These are phyloP conservation scores for Neodiprion fabricii DNA, from an alignment of 1,140 invertebrate genomes.

Conservation along the genomic window DNA sequence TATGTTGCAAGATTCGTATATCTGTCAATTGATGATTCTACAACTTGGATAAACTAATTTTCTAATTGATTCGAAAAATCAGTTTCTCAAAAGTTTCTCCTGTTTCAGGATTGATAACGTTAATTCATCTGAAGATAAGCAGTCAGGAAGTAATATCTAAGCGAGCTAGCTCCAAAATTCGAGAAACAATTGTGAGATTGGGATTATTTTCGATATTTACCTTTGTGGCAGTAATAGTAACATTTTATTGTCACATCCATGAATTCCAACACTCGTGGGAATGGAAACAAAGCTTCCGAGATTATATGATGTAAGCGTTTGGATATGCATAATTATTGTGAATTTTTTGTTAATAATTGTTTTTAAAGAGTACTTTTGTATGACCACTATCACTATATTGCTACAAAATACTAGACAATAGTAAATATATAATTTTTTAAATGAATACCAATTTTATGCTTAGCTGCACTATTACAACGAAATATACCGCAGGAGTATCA, in stretches of 20 bases:
- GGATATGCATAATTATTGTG: neutral
- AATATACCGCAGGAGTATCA: conserved; percentile 51
- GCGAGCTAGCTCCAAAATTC: conserved; percentile 81
- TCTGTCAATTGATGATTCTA: neutral
- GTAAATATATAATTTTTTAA: conserved; percentile 7
- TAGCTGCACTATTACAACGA: conserved; percentile 68
- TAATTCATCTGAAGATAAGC: conserved; percentile 79
- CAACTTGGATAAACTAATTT: conserved; percentile 2
- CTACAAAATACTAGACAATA: conserved; percentile 8
- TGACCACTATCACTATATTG: conserved; percentile 12
- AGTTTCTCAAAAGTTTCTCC: conserved; percentile 25
- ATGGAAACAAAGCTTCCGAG: conserved; percentile 78
- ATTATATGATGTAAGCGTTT: conserved; percentile 80
- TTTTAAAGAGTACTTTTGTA: conserved; percentile 16
- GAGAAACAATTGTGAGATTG: conserved; percentile 82
- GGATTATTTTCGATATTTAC: conserved; percentile 77
- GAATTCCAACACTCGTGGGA: conserved; percentile 75
- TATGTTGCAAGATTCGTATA: conserved; percentile 13
- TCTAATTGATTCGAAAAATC: neutral
- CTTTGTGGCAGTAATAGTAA: conserved; percentile 77
- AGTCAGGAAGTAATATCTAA: conserved; percentile 83
- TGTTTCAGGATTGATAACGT: conserved; percentile 71
- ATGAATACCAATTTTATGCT: conserved; percentile 35
- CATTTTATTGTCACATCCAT: conserved; percentile 82
- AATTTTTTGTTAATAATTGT: conserved; percentile 26